Base-by-base conservation (phyloP, 2,888 invertebrate genomes). In the Isoperla grammatica region DNA sequence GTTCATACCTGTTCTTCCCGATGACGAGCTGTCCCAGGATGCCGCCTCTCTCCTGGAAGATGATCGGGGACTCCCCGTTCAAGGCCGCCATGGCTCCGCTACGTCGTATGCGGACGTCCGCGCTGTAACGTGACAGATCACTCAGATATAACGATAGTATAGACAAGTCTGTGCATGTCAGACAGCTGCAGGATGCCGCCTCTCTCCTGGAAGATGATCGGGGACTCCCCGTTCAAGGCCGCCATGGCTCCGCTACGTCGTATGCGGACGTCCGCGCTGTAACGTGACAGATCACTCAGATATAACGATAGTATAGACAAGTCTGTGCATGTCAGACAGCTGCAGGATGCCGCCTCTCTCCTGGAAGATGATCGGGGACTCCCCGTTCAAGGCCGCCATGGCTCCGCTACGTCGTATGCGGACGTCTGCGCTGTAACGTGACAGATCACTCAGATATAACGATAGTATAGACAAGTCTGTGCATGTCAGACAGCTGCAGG, bases 1-100 rank as follows among this genome's bases (percentile, higher is more conserved):
- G 53, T 54, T 40, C 65, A 63, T 71, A 75, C 76, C 75, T 74
- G 56, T 61, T 50, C 70, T 75, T 76, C 61, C 75, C 74, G 29
- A 73, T 73, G 8, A 72, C 70, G 11, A 76, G 67, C 3, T 61
- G 61, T 1, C 62, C 53, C 19, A 62, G 37, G 12, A 62, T 29
- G 11, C 59, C 59, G 11, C 39, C 53, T 15, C 37, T 54, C 40
- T 62, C 59, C 40, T 60, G 60, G 55, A 62, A 62, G 20, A 60
- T 55, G 43, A 60, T 55, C 6, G 61, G 20, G 12, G 49, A 35
- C 3, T 55, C 62, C 2, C 48, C 55, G 37, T 60, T 60, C 42
- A 49, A 19, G 9, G 29, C 48, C 20, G 57, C 57, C 42, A 49
- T 29, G n/a, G 53, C 60, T 2, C 60, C 62, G 22, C 55, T 60